Conservation (phyloP, 2,888 invertebrate genomes). For the Smittia sp. region DNA sequence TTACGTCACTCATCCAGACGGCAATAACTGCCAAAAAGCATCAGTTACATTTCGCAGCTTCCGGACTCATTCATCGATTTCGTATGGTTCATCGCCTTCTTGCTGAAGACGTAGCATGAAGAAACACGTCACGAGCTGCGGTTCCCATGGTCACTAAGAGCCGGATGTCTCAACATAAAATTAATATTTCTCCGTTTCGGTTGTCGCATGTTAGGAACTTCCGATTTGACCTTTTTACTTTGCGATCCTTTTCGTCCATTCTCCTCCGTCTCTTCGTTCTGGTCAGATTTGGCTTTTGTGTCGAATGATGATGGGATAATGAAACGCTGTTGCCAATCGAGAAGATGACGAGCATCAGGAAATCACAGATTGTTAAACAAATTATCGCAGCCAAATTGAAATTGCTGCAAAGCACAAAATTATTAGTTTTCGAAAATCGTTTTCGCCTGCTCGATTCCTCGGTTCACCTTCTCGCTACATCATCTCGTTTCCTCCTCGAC, state of each 20-base stretch:
- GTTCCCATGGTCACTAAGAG: conserved; percentile 7
- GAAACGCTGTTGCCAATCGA: background rate
- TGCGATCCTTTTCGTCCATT: background rate
- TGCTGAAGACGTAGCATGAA: too few relatives aligned
- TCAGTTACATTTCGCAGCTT: too few relatives aligned
- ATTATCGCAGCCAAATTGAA: conserved; percentile 18
- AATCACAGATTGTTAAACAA: conserved; percentile 18
- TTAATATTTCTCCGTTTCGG: background rate
- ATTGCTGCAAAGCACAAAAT: background rate
- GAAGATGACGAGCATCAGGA: conserved; percentile 4
- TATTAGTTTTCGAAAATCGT: background rate
- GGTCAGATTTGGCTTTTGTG: background rate
- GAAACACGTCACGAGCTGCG: background rate
- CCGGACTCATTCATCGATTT: too few relatives aligned
- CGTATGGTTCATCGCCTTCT: too few relatives aligned
- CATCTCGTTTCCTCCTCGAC: background rate
- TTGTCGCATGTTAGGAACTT: background rate
- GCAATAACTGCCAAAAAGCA: too few relatives aligned
- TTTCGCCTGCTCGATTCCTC: background rate
- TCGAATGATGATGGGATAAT: conserved; percentile 2
- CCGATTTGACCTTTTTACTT: background rate
- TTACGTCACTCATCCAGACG: too few relatives aligned
- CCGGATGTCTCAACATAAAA: background rate
- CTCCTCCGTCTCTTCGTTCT: background rate
- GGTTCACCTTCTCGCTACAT: background rate